A percentile compares a stretch with the other conserved stretches of the same genome.
phyloP scores from a whole-genome alignment of 2,888 invertebrate genomes.

The Salpingus planirostris region DNA sequence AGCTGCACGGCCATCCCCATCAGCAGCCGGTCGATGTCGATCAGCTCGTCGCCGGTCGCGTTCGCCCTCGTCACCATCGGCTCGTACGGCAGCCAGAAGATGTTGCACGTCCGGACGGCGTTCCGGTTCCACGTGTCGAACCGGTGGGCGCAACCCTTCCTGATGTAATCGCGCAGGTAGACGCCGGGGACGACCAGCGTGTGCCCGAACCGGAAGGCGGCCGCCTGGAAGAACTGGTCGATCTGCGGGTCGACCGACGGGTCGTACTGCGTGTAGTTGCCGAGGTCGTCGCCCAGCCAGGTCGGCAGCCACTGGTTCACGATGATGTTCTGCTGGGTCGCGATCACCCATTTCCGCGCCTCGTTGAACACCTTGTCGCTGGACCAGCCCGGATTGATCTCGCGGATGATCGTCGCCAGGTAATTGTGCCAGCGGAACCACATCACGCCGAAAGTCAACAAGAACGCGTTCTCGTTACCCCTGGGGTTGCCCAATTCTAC shows the following conservation, averaged over 20 bases:
- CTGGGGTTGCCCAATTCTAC: slow-evolving; percentile 47
- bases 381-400: slow-evolving; percentile 33
- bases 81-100: slow-evolving; percentile 46
- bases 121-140: slow-evolving; percentile 24
- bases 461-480: slow-evolving; percentile 48
- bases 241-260: slow-evolving; percentile 50
- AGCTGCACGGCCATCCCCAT: slow-evolving; percentile 49
- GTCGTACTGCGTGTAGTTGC: slow-evolving; percentile 40
- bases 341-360: slow-evolving; percentile 50
- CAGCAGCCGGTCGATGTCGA: slow-evolving; percentile 45
- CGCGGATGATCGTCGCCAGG: slow-evolving; percentile 38
- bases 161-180: slow-evolving; percentile 40
- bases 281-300: slow-evolving; percentile 34
- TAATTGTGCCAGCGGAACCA: slow-evolving; percentile 50
- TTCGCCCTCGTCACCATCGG: slow-evolving; percentile 25
- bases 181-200: slow-evolving; percentile 51
- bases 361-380: slow-evolving; percentile 47
- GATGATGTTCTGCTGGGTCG: slow-evolving; percentile 45
- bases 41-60: slow-evolving; percentile 19
- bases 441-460: slow-evolving; percentile 46
- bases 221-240: slow-evolving; percentile 52
- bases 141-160: slow-evolving; percentile 33
- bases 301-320: slow-evolving; percentile 45
- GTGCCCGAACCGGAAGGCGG: slow-evolving; percentile 53
- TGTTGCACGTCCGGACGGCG: slow-evolving; percentile 46